phyloP scores from a whole-genome alignment of 2,113 vertebrate genomes.

The Aptenodytes forsteri region DNA sequence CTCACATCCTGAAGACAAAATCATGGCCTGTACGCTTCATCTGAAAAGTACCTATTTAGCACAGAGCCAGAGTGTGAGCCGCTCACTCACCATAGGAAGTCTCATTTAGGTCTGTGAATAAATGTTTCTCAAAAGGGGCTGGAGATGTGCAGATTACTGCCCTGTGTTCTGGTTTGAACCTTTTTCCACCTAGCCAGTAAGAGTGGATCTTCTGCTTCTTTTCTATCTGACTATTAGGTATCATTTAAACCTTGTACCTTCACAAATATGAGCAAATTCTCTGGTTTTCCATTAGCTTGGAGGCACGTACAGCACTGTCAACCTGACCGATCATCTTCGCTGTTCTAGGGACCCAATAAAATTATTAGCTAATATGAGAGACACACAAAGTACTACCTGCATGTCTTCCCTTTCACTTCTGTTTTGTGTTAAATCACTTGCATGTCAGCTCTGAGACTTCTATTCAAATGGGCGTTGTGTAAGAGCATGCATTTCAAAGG shows the following conservation, averaged over 20 bases:
- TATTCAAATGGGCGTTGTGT: rapidly evolving
- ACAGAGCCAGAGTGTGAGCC: not conserved
- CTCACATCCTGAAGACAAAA: not conserved
- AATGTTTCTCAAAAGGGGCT: not conserved
- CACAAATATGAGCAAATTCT: not conserved
- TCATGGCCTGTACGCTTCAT: not conserved
- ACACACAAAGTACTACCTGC: not conserved
- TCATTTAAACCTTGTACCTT: not conserved
- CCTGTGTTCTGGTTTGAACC: not conserved
- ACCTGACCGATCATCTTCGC: not conserved
- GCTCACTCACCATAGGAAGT: not conserved
- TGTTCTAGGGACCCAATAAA: not conserved
- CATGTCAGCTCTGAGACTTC: not conserved
- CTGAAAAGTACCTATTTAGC: not conserved
- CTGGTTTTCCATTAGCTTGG: not conserved
- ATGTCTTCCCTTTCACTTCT: not conserved
- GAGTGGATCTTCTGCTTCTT: not conserved
- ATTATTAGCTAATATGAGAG: not conserved
- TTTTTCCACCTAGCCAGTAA: not conserved
- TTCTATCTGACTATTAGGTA: not conserved
- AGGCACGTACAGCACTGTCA: not conserved
- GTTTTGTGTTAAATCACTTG: not conserved
- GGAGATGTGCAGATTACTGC: not conserved
- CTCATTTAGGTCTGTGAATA: not conserved
- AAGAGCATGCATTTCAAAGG: not conserved